Percentiles rank a stretch among this genome's conserved stretches.
Evolutionary conservation across 2,797 vertebrate genomes (phyloP).

Genomic region (Hipposideros larvatus): DNA sequence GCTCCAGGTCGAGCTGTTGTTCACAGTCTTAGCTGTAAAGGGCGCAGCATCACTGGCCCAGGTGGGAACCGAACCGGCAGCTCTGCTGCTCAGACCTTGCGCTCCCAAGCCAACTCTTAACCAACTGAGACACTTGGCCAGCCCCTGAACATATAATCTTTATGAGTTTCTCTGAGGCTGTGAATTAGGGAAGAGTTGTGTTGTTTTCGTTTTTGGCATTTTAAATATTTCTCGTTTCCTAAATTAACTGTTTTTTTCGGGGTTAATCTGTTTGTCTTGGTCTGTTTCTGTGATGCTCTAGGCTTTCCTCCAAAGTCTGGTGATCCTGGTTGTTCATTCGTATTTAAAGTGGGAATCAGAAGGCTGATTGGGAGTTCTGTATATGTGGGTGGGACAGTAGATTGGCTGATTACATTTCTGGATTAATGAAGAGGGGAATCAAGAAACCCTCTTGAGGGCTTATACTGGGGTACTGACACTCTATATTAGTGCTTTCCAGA

Average conservation of each 20-base stretch:
- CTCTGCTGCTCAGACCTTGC: too few species aligned
- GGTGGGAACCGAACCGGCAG: too few species aligned
- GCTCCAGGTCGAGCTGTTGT: too few species aligned
- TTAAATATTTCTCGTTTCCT: neutral
- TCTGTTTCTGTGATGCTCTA: neutral
- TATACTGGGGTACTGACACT: neutral
- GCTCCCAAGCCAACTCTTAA: too few species aligned
- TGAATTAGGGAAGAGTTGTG: neutral
- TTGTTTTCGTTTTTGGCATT: neutral
- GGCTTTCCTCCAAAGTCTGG: neutral
- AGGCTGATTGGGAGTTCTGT: neutral
- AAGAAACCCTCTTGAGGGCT: neutral
- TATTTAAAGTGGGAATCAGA: neutral
- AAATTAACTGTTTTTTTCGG: neutral
- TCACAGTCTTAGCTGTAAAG: too few species aligned
- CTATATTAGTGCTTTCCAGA: neutral
- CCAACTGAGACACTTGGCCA: too few species aligned
- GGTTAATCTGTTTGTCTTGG: neutral
- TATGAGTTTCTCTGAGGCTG: neutral
- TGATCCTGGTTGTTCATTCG: neutral
- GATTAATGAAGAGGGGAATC: neutral
- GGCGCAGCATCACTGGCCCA: too few species aligned
- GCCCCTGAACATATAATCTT: neutral
- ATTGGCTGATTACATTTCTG: neutral
- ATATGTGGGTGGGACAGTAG: neutral